Evolutionary conservation across 2,113 vertebrate genomes (phyloP), one percentile per base, ranked within the genome.

Genomic region (Holacanthus passer): DNA sequence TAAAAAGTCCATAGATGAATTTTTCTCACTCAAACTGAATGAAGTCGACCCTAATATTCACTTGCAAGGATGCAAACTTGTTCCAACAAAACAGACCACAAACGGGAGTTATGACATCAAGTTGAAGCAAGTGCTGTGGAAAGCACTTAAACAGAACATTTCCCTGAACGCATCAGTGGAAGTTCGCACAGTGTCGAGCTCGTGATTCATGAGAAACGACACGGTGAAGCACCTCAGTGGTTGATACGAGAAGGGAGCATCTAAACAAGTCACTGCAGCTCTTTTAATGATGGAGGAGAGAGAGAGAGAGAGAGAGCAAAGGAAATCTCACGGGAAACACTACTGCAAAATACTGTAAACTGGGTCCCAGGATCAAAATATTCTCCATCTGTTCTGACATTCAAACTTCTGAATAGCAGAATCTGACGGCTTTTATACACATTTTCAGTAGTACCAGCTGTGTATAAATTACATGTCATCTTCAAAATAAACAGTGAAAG

Each of bases 41-140:
- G 31, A 47, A 22, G 43, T 22, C 0, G 22, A 52, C 3, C 24
- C 5, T 1, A 16, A 31, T 29, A 27, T 19, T 58, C 14, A 29
- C 22, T 32, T 27, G 22, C 14, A 41, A 9, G 35, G 74, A 73
- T 41, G 29, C 43, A 41, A 50, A 73, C 68, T 32, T 83, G 68
- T 81, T 59, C 56, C 5, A 55, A 74, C 77, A 81, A 43, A 63
- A 63, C 73, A 77, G 27, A 68, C 68, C 73, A 68, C 73, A 77
- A 85, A 72, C 47, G 8, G 24, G 55, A 58, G 32, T 52, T 60
- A 13, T 8, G 22, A 31, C 59, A 55, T 83, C 53, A 62, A 62
- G 72, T 72, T 56, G 74, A 67, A 76, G 37, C 72, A 71, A 70
- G 79, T 29, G 39, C 48, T 53, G 75, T 52, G 47, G 56, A 70